Conservation (phyloP, 35 echinoderm and acorn worm genomes). For the Hemicentrotus pulcherrimus region DNA sequence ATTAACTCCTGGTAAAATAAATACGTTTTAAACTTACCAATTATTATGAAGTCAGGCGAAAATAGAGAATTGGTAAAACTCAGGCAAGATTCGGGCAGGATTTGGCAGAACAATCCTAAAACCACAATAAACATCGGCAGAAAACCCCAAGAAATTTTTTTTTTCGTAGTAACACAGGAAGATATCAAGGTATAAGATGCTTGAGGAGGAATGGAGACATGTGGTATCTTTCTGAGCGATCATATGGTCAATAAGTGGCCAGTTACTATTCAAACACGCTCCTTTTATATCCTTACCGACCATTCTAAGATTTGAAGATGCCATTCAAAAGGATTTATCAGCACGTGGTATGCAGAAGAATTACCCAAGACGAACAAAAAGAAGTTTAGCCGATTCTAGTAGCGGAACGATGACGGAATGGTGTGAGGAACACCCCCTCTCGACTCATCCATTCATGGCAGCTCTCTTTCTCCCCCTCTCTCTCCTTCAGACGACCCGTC, state of each 20-base stretch:
- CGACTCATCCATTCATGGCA: neutral
- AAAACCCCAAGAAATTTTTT: neutral
- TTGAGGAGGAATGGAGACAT: neutral
- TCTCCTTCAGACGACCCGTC: neutral
- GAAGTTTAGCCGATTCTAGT: neutral
- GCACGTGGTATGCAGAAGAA: neutral
- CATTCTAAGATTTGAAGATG: neutral
- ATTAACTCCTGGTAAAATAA: too few species aligned
- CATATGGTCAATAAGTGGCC: neutral
- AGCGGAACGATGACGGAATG: neutral
- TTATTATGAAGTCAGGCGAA: neutral
- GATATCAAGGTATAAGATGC: neutral
- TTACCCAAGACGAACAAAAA: constrained; percentile 1
- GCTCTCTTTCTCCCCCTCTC: neutral
- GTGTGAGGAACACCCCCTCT: neutral
- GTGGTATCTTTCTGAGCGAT: neutral
- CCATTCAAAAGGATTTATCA: neutral
- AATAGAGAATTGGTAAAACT: neutral
- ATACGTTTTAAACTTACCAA: neutral
- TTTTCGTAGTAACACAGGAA: neutral
- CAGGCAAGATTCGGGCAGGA: neutral
- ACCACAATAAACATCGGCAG: neutral
- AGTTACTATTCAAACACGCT: neutral
- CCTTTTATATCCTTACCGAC: constrained; percentile 38
- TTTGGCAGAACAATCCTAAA: neutral